Base-by-base conservation (phyloP, 2,888 invertebrate genomes). In the Lissonota sp. region DNA sequence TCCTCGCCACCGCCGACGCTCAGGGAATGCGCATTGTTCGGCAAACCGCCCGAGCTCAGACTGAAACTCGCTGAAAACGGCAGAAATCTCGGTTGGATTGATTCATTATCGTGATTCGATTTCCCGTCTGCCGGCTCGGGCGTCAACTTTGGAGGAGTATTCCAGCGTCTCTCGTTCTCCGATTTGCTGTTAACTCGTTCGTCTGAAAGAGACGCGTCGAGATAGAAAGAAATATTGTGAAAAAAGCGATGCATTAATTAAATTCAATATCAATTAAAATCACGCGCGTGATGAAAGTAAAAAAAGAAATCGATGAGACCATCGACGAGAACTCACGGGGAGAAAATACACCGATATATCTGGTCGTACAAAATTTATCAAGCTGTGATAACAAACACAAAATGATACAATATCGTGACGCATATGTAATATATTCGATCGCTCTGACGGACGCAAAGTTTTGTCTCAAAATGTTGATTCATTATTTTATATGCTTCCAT, bases 1-100 rank as follows among this genome's bases (percentile, higher is more conserved):
- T 89, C 89, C 3, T 87, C 85, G 4, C 78, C 86, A 6, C 87
- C 83, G 70, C 89, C 88, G 44, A 91, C 80, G 58, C 90, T 91
- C 58, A 91, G 82, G 1, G 90, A 88, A 64, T 92, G 90, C n/a
- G 89, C 89, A 84, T 87, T 89, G 79, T 84, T 86, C 6, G 78
- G 42, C 6, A 60, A 26, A 4, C 84, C 84, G 55, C 88, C 91
- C 4, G 88, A 79, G 78, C 87, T 88, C 10, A 92, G 62, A 51
- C 89, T 87, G 81, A 92, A 89, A 75, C 88, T 90, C 42, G 91
- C 89, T n/a, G 90, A 87, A 81, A 91, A 89, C 37, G 91, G 90
- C 16, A 89, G 80, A 66, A 91, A 89, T 80, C 91, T 86, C 16
- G 88, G 81, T 73, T 89, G 87, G 1, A 86, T 84, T 64, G 85